Conservation (phyloP, 1,140 invertebrate species). For the Ips typographus region DNA sequence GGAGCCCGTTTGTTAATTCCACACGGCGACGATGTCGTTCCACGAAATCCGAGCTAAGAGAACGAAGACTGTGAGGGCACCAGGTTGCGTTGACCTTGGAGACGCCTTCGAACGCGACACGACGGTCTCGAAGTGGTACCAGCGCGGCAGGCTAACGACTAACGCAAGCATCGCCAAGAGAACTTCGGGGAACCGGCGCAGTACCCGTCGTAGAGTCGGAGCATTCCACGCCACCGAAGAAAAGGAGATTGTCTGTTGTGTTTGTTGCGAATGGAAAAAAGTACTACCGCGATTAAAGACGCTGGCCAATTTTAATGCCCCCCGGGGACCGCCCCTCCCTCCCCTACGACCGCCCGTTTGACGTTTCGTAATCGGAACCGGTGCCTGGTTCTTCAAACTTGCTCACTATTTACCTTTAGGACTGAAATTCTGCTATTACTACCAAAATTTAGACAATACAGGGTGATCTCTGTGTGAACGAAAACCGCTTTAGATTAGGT, state of each 20-base stretch:
- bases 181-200: constrained; percentile 9
- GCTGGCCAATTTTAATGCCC: not conserved
- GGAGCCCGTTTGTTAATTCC: not conserved
- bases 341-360: too few species aligned
- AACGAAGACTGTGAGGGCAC: constrained; percentile 18
- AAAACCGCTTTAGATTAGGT: too few species aligned
- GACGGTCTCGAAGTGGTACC: constrained; percentile 17
- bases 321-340: not conserved
- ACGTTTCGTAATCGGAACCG: too few species aligned
- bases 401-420: too few species aligned
- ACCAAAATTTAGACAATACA: too few species aligned
- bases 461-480: too few species aligned
- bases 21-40: not conserved
- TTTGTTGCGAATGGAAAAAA: constrained; percentile 1
- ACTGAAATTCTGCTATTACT: too few species aligned
- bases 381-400: too few species aligned
- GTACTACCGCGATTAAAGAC: not conserved
- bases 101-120: constrained; percentile 10
- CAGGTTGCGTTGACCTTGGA: constrained; percentile 36
- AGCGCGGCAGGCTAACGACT: constrained; percentile 28
- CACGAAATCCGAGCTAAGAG: constrained; percentile 13
- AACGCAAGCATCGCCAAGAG: constrained; percentile 21
- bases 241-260: constrained; percentile 18
- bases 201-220: constrained; percentile 6
- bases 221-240: constrained; percentile 22